Evolutionary conservation across 2,797 vertebrate genomes (phyloP).

Genomic region (Gadopsis bispinosus): DNA sequence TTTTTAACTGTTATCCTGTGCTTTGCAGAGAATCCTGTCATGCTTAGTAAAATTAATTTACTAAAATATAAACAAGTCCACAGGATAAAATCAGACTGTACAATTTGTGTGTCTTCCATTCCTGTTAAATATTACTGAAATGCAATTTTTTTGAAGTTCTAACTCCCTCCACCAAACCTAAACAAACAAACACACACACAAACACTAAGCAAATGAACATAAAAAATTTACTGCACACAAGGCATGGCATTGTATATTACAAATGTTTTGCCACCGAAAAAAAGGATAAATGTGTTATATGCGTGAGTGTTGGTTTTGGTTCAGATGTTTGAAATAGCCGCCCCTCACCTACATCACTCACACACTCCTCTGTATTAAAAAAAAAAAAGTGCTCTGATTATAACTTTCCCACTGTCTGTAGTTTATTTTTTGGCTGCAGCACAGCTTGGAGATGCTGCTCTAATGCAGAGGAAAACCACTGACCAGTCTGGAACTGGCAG

Average conservation of each 20-base stretch:
- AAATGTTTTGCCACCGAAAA: background rate
- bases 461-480: conserved; percentile 51
- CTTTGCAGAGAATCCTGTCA: background rate
- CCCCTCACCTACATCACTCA: background rate
- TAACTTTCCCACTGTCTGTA: conserved; percentile 25
- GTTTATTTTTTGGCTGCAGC: conserved; percentile 44
- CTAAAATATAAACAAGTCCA: background rate
- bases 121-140: background rate
- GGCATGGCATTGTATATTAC: background rate
- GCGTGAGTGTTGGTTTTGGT: conserved; percentile 13
- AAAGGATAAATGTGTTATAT: background rate
- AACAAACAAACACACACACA: background rate
- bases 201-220: background rate
- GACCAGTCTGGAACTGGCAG: conserved; percentile 61
- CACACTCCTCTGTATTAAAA: conserved; percentile 1
- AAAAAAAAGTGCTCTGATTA: conserved; percentile 18
- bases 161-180: background rate
- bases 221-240: background rate
- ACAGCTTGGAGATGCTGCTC: conserved; percentile 46
- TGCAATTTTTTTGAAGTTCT: background rate
- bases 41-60: background rate
- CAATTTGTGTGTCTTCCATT: background rate
- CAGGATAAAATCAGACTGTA: background rate
- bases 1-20: background rate
- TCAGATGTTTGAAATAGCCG: background rate